Evolutionary conservation across 2,113 vertebrate species (phyloP).

Genomic region (Colius striatus): DNA sequence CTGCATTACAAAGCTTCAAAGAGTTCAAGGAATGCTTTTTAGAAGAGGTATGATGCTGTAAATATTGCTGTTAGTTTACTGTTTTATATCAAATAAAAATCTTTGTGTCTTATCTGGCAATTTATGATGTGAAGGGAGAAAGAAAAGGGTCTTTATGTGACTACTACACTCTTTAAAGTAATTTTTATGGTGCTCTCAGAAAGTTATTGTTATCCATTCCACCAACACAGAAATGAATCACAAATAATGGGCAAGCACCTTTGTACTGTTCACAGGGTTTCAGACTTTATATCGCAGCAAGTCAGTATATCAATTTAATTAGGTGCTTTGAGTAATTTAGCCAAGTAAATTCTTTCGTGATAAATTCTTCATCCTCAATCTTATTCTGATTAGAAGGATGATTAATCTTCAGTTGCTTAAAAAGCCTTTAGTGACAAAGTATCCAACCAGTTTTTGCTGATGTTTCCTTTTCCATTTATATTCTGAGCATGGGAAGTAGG

Average conservation of each 20-base stretch:
- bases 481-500: constrained; percentile 31
- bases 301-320: constrained; percentile 66
- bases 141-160: constrained; percentile 38
- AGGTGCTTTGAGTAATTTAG: constrained; percentile 67
- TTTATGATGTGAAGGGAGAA: constrained; percentile 41
- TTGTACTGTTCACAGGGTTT: constrained; percentile 46
- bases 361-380: constrained; percentile 64
- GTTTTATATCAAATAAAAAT: constrained; percentile 47
- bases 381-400: constrained; percentile 62
- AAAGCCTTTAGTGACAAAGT: constrained; percentile 15
- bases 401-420: constrained; percentile 53
- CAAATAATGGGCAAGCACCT: constrained; percentile 34
- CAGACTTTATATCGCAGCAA: constrained; percentile 48
- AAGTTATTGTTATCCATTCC: constrained; percentile 54
- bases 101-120: neutral
- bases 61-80: constrained; percentile 39
- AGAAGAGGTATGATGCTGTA: neutral
- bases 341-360: constrained; percentile 54
- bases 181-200: constrained; percentile 54
- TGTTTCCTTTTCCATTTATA: constrained; percentile 29
- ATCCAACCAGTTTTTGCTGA: constrained; percentile 6
- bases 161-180: constrained; percentile 51
- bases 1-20: constrained; percentile 11
- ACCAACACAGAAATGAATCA: constrained; percentile 40
- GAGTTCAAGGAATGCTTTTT: neutral